Base-by-base conservation (phyloP, 2,797 vertebrate genomes). In the Pantherophis alleghaniensis region DNA sequence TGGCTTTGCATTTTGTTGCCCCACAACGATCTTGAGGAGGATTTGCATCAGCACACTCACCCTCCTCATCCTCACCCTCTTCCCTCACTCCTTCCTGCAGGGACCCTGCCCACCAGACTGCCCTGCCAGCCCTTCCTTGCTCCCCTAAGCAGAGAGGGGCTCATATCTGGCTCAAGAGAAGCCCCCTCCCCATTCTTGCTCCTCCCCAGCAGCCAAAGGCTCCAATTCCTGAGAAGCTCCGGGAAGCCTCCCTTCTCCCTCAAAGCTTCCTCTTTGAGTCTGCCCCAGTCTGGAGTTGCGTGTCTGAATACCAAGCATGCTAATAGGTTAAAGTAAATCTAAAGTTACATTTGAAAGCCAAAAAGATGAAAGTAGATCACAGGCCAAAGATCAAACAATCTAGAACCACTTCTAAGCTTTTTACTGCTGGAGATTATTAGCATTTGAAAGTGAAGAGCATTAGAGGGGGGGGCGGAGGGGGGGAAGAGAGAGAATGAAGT, bases 321-420 rank as follows among this genome's bases (percentile, higher is more conserved):
- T 97, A 96, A 97, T 60, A 97, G 97, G 97, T 97, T 96, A 97
- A 97, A 97, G 97, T 89, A 97, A 98, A 97, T 95, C 97, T 96
- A 83, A 97, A 98, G 97, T 94, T 96, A 95, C 95, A 61, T 97
- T 96, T 98, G 97, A 97, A 97, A 97, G 97, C 96, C 94, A 95
- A 79, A 89, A 93, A 97, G 98, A 98, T 98, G 98, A 98, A 98
- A 98, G 98, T 89, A 97, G 97, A 98, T 98, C 96, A 97, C 98
- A 98, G 97, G 97, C 96, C 98, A 98, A 97, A 97, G 98, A 98
- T 98, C 98, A 98, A 98, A 98, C 97, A 97, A 97, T 97, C 97
- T 91, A 97, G 97, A 97, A 96, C 97, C 97, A 96, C 98, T 98
- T 97, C 97, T 96, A 97, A 98, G 98, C 97, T 97, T 97, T 98